Conservation (phyloP, 2,113 vertebrate genomes). For the Myotis lucifugus region DNA sequence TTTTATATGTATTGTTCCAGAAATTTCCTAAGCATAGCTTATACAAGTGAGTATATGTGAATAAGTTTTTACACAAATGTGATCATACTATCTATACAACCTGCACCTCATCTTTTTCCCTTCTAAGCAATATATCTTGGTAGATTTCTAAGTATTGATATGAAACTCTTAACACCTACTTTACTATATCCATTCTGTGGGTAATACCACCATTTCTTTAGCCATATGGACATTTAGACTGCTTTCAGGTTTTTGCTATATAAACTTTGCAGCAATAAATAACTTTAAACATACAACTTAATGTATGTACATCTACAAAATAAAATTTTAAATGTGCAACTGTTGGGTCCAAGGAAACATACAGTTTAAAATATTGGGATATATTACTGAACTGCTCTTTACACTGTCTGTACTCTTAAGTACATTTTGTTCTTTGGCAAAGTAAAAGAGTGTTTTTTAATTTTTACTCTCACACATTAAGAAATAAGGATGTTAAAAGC, state of each 20-base stretch:
- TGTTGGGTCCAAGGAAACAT: neutral
- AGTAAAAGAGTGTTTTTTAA: neutral
- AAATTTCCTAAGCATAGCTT: neutral
- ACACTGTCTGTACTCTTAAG: neutral
- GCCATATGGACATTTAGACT: neutral
- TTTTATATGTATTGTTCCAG: neutral
- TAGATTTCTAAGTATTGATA: neutral
- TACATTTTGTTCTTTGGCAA: conserved; percentile 49
- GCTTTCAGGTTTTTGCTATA: neutral
- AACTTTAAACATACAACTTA: neutral
- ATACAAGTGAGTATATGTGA: neutral
- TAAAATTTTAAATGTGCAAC: conserved; percentile 23
- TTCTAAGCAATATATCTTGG: neutral
- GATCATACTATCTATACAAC: neutral
- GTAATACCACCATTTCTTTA: neutral
- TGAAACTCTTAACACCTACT: neutral
- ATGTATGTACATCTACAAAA: neutral
- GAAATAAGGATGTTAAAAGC: neutral
- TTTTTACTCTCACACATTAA: neutral
- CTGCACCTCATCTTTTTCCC: neutral
- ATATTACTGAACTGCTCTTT: neutral
- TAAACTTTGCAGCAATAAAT: neutral
- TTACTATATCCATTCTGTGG: neutral
- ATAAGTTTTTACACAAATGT: neutral
- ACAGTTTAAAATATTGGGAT: conserved; percentile 32